These are phyloP conservation scores for Microctenopoma steveboyesi DNA, from an alignment of 2,797 vertebrate genomes.

Conservation along the genomic window DNA sequence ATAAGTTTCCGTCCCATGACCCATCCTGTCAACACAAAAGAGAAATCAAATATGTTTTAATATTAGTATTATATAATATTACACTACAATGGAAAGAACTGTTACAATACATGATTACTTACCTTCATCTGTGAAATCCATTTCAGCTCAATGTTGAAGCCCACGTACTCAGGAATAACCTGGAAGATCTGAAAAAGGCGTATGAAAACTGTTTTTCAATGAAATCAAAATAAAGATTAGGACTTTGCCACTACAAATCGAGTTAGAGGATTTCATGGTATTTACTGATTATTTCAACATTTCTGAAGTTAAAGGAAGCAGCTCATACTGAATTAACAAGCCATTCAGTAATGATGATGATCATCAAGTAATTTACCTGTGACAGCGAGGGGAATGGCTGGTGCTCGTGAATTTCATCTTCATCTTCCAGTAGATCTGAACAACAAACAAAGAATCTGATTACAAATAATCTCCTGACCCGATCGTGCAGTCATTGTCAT, in stretches of 20 bases:
- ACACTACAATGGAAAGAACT: neutral
- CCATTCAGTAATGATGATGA: neutral
- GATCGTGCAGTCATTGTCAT: neutral
- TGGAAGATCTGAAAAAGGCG: slow-evolving; percentile 88
- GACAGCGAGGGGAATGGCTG: slow-evolving; percentile 96
- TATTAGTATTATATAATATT: neutral
- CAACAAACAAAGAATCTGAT: neutral
- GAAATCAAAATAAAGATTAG: neutral
- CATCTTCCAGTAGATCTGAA: slow-evolving; percentile 87
- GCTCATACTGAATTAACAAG: neutral
- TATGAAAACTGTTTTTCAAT: neutral
- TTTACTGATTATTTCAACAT: neutral
- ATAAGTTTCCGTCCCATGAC: slow-evolving; percentile 94
- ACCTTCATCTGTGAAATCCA: slow-evolving; percentile 97
- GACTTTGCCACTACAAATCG: neutral
- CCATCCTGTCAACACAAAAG: slow-evolving; percentile 84
- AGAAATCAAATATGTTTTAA: neutral
- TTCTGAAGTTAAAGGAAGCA: neutral
- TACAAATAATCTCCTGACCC: neutral
- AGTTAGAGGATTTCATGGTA: neutral
- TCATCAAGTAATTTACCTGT: slow-evolving; percentile 78
- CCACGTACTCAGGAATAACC: slow-evolving; percentile 90
- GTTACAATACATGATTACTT: neutral
- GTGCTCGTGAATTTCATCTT: slow-evolving; percentile 91
- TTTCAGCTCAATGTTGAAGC: slow-evolving; percentile 98